Base-by-base conservation (phyloP, 2,797 vertebrate species). In the Oreochromis grahami region DNA sequence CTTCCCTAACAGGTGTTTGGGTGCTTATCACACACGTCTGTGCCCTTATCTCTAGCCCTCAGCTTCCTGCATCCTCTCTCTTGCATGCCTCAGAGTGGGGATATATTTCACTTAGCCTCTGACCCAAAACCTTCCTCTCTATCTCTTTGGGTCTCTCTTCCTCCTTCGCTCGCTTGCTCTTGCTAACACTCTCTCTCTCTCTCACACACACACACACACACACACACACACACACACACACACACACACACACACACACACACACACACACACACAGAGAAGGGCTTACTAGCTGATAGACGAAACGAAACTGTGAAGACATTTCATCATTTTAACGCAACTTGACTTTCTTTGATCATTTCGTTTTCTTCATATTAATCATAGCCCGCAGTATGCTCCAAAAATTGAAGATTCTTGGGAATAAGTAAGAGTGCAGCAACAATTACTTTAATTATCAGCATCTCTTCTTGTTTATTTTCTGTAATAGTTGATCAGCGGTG, bases 101-200 rank as follows among this genome's bases (percentile, higher is more conserved):
- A 96, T 96, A 96, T 95, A 95, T 96, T 96, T 96, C 95, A 96
- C 94, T 96, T 97, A 92, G 93, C 95, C 95, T 94, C 92, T 96
- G 95, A 96, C 95, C 93, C 86, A 5, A 89, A 90, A 83, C 86
- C 91, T 88, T 88, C 85, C 76, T 83, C 80, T 81, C 83, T 87
- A 84, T 90, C 86, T 89, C 86, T 58, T 80, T 50, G 38, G 76
- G 77, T 87, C 78, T 80, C 84, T 86, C 81, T 60, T 26, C 14
- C 70, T 78, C 29, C 15, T 32, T 15, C 7, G 17, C 38, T 29
- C 36, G 4, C 43, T 12, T 21, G 43, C 68, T 48, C 41, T 72
- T 45, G 14, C 41, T 48, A 68, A 43, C 63, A 41, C 52, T 48
- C n/a, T 19, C 48, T 4, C 38, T 3, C 72, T 26, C 7, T 32